Evolutionary conservation across 2,113 vertebrate genomes (phyloP).

Genomic region (Tricholaema leucomelas): DNA sequence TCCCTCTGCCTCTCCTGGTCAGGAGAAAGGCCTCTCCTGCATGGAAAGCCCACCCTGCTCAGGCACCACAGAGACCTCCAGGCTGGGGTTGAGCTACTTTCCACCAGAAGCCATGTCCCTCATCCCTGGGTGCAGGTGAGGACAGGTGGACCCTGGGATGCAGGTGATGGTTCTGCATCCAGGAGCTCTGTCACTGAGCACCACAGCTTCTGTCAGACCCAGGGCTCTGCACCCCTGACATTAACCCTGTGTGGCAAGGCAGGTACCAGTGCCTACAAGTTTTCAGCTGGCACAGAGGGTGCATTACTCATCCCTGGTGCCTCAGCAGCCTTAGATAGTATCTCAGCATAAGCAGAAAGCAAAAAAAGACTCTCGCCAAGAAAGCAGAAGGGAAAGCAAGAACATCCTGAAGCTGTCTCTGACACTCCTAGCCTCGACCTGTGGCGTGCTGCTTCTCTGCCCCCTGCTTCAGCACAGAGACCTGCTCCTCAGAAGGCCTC

Average conservation of each 20-base stretch:
- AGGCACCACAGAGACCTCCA: background rate
- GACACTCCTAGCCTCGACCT: background rate
- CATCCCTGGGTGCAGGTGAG: background rate
- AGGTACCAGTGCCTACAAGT: conserved; percentile 6
- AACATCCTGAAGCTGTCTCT: background rate
- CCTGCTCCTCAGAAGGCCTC: background rate
- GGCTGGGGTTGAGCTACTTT: background rate
- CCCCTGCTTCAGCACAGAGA: background rate
- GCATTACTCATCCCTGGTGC: conserved; percentile 45
- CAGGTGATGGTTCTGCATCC: background rate
- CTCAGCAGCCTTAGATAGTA: conserved; percentile 32
- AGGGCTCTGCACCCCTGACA: background rate
- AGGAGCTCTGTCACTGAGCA: background rate
- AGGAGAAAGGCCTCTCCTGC: background rate
- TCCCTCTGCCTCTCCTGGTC: background rate
- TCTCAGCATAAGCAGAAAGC: conserved; percentile 51
- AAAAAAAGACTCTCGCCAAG: background rate
- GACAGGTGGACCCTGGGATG: background rate
- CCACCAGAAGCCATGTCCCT: fast-evolving
- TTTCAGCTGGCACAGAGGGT: conserved; percentile 14
- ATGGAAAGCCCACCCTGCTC: background rate
- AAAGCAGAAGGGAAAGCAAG: conserved; percentile 11
- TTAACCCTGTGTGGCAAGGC: conserved; percentile 1
- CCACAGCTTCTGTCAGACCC: conserved; percentile 22
- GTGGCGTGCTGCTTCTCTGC: background rate